These are phyloP conservation scores for Drosophila baimaii DNA, from an alignment of 1,140 invertebrate species.

Conservation along the genomic window DNA sequence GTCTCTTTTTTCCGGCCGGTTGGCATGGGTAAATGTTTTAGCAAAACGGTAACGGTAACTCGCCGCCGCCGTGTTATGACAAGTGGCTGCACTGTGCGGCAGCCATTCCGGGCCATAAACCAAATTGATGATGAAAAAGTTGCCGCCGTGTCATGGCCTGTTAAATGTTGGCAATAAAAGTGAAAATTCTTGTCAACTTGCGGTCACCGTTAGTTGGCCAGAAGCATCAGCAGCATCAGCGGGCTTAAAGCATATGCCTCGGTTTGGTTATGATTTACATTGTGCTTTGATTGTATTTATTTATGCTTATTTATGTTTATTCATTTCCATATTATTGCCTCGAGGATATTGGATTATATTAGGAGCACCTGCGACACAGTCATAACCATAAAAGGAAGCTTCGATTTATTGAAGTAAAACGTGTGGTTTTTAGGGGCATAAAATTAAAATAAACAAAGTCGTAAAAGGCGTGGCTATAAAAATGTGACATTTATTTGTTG, in stretches of 20 bases:
- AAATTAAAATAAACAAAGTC: conserved; percentile 51
- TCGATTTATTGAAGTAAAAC: conserved; percentile 54
- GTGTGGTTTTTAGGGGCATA: conserved; percentile 40
- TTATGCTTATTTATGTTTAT: conserved; percentile 42
- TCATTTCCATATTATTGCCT: conserved; percentile 44
- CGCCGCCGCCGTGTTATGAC: conserved; percentile 65
- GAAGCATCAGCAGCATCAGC: conserved; percentile 29
- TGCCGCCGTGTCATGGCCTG: conserved; percentile 74
- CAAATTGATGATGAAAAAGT: conserved; percentile 81
- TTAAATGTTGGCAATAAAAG: conserved; percentile 80
- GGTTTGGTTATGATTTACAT: conserved; percentile 4
- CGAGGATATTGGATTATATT: conserved; percentile 45
- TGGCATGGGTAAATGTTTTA: conserved; percentile 68
- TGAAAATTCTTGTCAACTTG: conserved; percentile 76
- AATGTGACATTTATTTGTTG: background rate
- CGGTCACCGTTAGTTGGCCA: conserved; percentile 63
- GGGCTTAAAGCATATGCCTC: conserved; percentile 45
- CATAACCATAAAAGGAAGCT: conserved; percentile 55
- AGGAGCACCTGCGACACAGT: conserved; percentile 63
- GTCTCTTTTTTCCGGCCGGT: conserved; percentile 34
- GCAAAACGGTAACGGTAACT: conserved; percentile 69
- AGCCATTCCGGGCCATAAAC: conserved; percentile 72
- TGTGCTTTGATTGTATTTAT: conserved; percentile 12
- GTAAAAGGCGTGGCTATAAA: conserved; percentile 26
- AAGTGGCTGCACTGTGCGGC: conserved; percentile 64